These are phyloP conservation scores for Dendrocopos noguchii DNA, from an alignment of 2,113 vertebrate species.

Conservation along the genomic window DNA sequence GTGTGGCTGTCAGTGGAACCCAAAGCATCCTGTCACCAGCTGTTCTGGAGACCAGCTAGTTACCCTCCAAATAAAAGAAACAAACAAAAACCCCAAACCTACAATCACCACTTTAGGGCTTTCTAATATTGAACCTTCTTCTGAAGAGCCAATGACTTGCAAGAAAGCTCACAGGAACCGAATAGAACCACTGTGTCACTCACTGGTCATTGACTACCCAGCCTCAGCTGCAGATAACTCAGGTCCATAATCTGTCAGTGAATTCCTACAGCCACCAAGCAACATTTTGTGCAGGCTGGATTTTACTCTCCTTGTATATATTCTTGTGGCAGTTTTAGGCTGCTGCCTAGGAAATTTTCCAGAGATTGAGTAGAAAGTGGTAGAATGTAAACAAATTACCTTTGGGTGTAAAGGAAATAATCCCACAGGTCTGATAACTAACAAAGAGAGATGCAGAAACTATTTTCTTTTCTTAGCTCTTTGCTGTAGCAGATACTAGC, in stretches of 20 bases:
- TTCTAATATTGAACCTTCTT: neutral
- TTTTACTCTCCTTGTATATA: neutral
- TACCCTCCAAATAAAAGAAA: neutral
- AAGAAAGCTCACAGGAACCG: neutral
- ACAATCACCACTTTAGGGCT: neutral
- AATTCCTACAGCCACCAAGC: neutral
- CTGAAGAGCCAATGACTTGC: neutral
- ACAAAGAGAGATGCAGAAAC: no score
- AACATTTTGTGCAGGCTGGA: neutral
- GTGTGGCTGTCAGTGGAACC: neutral
- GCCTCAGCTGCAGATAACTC: neutral
- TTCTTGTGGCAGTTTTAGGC: no score
- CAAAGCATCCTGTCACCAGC: neutral
- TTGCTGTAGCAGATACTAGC: no score
- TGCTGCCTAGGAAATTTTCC: no score
- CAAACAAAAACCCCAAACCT: fast-evolving
- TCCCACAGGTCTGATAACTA: no score
- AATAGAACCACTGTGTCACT: fast-evolving
- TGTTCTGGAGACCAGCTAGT: neutral
- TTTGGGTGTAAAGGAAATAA: no score
- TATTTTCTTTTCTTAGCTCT: no score
- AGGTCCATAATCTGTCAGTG: neutral
- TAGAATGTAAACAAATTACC: no score
- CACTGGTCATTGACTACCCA: neutral
- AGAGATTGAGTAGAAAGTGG: no score